Evolutionary conservation across 2,888 invertebrate species (phyloP).

Genomic region (Leucophenga maculata): DNA sequence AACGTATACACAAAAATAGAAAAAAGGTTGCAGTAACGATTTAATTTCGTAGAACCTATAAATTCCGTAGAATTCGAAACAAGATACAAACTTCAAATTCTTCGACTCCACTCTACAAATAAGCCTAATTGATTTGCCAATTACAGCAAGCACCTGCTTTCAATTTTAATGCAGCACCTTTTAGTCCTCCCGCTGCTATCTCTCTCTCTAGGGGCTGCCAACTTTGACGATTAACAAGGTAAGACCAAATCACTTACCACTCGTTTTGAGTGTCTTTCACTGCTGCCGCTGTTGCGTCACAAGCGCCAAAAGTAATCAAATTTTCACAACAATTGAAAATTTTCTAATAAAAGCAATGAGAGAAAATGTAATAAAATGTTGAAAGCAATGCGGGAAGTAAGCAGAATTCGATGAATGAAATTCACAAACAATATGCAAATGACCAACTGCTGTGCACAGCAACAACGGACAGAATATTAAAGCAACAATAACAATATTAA

Average conservation of each 20-base stretch:
- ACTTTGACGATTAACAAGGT: slow-evolving; percentile 22
- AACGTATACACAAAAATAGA: too few relatives aligned
- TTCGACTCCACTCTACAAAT: too few relatives aligned
- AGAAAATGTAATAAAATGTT: slow-evolving; percentile 51
- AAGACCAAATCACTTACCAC: not conserved
- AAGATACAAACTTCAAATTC: too few relatives aligned
- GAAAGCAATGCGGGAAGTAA: slow-evolving; percentile 29
- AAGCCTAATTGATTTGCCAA: too few relatives aligned
- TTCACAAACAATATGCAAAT: slow-evolving; percentile 61
- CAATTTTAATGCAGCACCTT: too few relatives aligned
- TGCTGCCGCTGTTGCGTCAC: too few relatives aligned
- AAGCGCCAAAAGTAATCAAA: slow-evolving; percentile 54
- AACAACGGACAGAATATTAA: not conserved
- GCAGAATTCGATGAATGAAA: slow-evolving; percentile 30
- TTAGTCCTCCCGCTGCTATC: not conserved
- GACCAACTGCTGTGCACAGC: slow-evolving; percentile 53
- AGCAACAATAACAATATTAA: slow-evolving; percentile 8
- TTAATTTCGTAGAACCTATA: too few relatives aligned
- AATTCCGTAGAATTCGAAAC: too few relatives aligned
- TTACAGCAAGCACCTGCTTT: too few relatives aligned
- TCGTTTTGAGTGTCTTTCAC: not conserved
- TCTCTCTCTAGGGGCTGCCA: not conserved
- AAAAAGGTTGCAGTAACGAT: too few relatives aligned
- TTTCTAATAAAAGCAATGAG: slow-evolving; percentile 17
- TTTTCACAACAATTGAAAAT: slow-evolving; percentile 54